Evolutionary conservation across 2,888 invertebrate species (phyloP), one percentile per base, ranked within the genome.

Genomic region (Arrhopalites spinosus): DNA sequence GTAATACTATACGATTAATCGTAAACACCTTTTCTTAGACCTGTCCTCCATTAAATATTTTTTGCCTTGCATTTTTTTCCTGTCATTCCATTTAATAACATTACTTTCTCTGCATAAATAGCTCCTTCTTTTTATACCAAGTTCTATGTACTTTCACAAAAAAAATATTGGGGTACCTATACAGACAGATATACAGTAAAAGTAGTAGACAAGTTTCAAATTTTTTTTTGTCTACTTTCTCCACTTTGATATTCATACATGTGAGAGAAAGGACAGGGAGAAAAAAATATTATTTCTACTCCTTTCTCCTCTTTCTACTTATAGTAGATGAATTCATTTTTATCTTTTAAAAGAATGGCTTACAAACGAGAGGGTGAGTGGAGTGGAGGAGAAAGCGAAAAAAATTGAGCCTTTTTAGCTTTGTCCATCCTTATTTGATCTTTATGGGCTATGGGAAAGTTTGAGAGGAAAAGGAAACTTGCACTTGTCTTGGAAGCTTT

Each of bases 21-120:
- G 72, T 63, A 72, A 72, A 72, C 72, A 72, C 72, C 72, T 72
- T 72, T 63, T 45, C 23, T 36, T 25, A 20, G 72, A 63, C 20
- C 17, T 20, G 71, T 43, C 43, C 27, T 71, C 56, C 56, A 70
- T 70, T 59, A 56, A 70, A 70, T 70, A 68, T 68, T 36, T 36
- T 36, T 11, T 11, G 5, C 11, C 11, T 36, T 36, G 36, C 36
- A 36, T 36, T 11, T 36, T 11, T 11, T 11, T 36, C 11, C 36
- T 11, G 5, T 36, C 36, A 36, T 36, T 36, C 36, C 36, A 36
- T 36, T 11, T 36, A 36, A 36, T 36, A 36, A 36, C 36, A 36
- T 36, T 36, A 36, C 3, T 7, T 36, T 36, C 36, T 11, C 3
- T 36, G 11, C 36, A 3, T 11, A 11, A 7, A 11, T 36, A 36